A percentile compares a stretch with the other conserved stretches of the same genome.
These are phyloP conservation scores for Mellivora capensis DNA, from an alignment of 2,113 vertebrate genomes.

Conservation along the genomic window DNA sequence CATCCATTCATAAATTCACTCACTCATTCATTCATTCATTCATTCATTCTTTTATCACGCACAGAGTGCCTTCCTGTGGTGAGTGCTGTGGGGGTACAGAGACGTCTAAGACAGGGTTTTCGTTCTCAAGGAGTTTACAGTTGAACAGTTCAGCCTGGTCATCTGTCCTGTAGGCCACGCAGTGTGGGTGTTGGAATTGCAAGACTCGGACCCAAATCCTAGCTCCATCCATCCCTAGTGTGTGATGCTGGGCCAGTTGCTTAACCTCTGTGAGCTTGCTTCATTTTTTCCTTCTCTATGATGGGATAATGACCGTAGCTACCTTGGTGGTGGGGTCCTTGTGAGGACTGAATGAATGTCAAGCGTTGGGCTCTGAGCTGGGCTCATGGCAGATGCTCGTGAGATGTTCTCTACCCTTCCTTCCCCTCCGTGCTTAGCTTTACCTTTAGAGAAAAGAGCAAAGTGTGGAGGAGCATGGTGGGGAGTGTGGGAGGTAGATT, in stretches of 20 bases:
- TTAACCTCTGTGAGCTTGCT: not conserved
- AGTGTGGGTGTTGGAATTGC: not conserved
- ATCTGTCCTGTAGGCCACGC: not conserved
- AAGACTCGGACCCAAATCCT: not conserved
- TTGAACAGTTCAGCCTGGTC: not conserved
- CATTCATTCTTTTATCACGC: not conserved
- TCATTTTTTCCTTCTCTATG: not conserved
- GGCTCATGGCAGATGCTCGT: not conserved
- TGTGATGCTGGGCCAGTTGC: not conserved
- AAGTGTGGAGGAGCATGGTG: not conserved
- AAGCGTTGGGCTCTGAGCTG: not conserved
- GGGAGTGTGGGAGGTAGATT: not conserved
- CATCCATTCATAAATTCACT: not conserved
- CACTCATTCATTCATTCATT: no score
- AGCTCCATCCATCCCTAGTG: not conserved
- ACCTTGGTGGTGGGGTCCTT: not conserved
- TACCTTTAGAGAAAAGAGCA: not conserved
- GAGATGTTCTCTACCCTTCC: not conserved
- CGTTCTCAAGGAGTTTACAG: not conserved
- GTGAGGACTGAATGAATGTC: not conserved
- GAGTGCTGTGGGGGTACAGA: not conserved
- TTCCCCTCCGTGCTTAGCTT: not conserved
- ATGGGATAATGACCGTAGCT: not conserved
- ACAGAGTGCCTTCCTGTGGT: not conserved
- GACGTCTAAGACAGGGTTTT: not conserved